Evolutionary conservation across 1,140 invertebrate species (phyloP).

Genomic region (Trichonephila clavata): DNA sequence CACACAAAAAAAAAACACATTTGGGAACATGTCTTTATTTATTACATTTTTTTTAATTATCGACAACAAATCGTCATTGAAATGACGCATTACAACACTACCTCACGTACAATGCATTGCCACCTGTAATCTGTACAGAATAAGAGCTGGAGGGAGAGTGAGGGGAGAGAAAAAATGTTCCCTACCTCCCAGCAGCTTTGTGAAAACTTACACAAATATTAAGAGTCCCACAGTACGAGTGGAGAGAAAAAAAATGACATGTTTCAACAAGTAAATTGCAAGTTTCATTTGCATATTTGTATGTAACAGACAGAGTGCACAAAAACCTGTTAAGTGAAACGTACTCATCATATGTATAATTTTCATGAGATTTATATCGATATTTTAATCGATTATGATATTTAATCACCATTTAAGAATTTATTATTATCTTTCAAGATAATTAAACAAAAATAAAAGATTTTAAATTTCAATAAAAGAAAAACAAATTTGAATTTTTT

Average conservation of each 20-base stretch:
- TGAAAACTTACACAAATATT: conserved; percentile 55
- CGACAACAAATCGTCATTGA: conserved; percentile 71
- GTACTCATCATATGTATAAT: no score
- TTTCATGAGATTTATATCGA: no score
- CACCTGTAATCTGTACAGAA: conserved; percentile 76
- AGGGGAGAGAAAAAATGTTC: conserved; percentile 23
- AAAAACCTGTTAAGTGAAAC: conserved; percentile 57
- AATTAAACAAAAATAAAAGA: no score
- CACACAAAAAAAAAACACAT: neutral
- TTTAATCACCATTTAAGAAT: no score
- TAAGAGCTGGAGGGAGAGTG: conserved; percentile 51
- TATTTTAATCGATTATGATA: no score
- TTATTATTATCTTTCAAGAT: no score
- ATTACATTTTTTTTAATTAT: conserved; percentile 74
- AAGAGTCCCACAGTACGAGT: conserved; percentile 50
- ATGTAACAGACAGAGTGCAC: conserved; percentile 60
- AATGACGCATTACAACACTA: conserved; percentile 73
- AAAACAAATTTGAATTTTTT: no score
- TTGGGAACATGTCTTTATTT: conserved; percentile 76
- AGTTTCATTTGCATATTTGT: conserved; percentile 65
- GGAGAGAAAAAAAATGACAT: conserved; percentile 68
- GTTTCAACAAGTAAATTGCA: conserved; percentile 68
- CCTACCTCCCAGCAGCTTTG: conserved; percentile 17
- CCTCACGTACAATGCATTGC: conserved; percentile 75
- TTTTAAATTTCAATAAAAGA: no score